Conservation (phyloP, 2,797 vertebrate genomes). For the Ataeniobius toweri region DNA sequence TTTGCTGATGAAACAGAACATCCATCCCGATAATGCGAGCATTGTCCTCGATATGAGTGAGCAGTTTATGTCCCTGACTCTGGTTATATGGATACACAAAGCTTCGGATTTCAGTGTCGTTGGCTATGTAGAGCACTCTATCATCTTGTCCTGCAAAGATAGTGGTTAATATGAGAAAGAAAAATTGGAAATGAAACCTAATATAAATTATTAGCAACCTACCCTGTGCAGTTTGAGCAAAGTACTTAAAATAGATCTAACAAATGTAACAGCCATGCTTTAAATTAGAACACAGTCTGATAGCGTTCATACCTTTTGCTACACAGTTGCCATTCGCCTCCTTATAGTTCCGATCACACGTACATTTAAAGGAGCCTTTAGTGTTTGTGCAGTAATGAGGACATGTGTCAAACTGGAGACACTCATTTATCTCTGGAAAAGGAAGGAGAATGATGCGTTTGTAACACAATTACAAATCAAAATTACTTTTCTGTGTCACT, state of each 20-base stretch:
- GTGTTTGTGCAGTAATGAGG: constrained; percentile 93
- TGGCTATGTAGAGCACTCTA: constrained; percentile 98
- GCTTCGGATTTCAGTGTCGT: constrained; percentile 99
- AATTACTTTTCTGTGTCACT: neutral
- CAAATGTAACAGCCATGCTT: neutral
- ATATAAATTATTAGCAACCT: constrained; percentile 49
- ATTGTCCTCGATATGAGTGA: constrained; percentile 96
- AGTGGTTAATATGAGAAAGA: constrained; percentile 62
- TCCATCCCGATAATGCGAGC: constrained; percentile 99
- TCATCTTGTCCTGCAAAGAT: constrained; percentile 94
- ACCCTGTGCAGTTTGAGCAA: constrained; percentile 59
- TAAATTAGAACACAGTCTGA: neutral
- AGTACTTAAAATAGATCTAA: constrained; percentile 14
- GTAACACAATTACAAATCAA: neutral
- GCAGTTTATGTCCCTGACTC: constrained; percentile 92
- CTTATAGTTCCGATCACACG: constrained; percentile 93
- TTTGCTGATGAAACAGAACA: constrained; percentile 92
- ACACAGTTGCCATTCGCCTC: constrained; percentile 89
- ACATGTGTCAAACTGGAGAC: constrained; percentile 91
- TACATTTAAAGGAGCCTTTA: constrained; percentile 95
- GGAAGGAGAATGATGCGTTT: neutral
- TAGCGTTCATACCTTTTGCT: constrained; percentile 88
- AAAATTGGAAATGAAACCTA: constrained; percentile 44
- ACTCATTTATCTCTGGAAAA: constrained; percentile 93
- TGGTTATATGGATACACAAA: constrained; percentile 99